These are phyloP conservation scores for Tragelaphus oryx DNA, from an alignment of 2,797 vertebrate genomes.

Conservation along the genomic window DNA sequence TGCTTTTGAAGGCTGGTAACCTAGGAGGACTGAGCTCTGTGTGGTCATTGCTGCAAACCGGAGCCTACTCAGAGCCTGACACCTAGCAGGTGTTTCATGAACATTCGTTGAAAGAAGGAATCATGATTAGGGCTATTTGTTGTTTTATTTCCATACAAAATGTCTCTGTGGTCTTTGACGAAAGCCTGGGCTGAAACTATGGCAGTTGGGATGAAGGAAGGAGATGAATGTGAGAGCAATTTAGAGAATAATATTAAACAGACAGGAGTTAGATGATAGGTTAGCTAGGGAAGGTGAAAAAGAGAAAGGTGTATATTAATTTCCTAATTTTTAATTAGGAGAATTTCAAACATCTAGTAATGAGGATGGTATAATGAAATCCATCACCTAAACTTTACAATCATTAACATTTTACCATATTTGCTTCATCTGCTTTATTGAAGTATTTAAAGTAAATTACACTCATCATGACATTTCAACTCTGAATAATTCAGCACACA, in stretches of 20 bases:
- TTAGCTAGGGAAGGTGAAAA: neutral
- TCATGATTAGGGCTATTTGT: neutral
- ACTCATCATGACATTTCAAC: slow-evolving; percentile 23
- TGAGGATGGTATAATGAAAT: neutral
- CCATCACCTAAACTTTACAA: neutral
- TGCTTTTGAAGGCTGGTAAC: neutral
- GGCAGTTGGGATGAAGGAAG: neutral
- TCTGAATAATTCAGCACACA: slow-evolving; percentile 27
- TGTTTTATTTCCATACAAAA: neutral
- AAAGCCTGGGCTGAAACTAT: neutral
- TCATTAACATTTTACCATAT: slow-evolving; percentile 8
- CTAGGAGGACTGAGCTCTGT: neutral
- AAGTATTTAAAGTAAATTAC: slow-evolving; percentile 42
- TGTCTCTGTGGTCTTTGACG: neutral
- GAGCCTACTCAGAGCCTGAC: neutral
- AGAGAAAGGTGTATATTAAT: neutral
- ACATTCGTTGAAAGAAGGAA: neutral
- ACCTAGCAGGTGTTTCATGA: neutral
- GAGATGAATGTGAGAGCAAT: neutral
- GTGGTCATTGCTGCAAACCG: fast-evolving
- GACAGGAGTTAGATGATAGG: neutral
- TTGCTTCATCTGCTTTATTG: slow-evolving; percentile 46
- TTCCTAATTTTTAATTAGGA: slow-evolving; percentile 33
- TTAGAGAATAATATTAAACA: neutral
- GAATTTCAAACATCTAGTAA: neutral